Evolutionary conservation across 1,140 invertebrate genomes (phyloP).

Genomic region (Stenopsyche tienmushanensis): DNA sequence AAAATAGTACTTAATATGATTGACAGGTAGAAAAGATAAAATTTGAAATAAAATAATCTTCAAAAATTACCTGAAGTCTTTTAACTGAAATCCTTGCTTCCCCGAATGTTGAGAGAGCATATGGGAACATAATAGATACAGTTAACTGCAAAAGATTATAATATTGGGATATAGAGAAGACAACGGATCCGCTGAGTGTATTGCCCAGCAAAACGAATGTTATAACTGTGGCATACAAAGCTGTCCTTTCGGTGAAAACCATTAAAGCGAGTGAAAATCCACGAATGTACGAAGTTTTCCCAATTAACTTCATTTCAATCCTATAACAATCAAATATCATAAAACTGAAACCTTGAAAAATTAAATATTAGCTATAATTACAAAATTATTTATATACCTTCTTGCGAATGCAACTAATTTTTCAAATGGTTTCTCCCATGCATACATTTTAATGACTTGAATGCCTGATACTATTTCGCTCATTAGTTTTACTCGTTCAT

Average conservation of each 20-base stretch:
- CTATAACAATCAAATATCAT: slow-evolving; percentile 47
- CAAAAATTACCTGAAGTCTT: slow-evolving; percentile 57
- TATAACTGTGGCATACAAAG: slow-evolving; percentile 70
- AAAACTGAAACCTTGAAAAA: background rate
- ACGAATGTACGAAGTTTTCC: slow-evolving; percentile 68
- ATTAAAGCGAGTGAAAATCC: slow-evolving; percentile 67
- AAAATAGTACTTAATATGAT: slow-evolving; percentile 7
- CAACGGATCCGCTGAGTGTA: slow-evolving; percentile 64
- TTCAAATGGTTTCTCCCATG: slow-evolving; percentile 79
- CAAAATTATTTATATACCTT: slow-evolving; percentile 48
- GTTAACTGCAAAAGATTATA: slow-evolving; percentile 71
- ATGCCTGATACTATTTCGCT: slow-evolving; percentile 76
- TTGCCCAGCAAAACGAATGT: slow-evolving; percentile 66
- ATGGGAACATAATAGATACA: slow-evolving; percentile 72
- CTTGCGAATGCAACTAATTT: slow-evolving; percentile 62
- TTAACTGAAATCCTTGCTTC: slow-evolving; percentile 66
- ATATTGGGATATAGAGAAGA: slow-evolving; percentile 73
- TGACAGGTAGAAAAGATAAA: background rate
- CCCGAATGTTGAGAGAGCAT: slow-evolving; percentile 59
- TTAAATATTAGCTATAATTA: slow-evolving; percentile 20
- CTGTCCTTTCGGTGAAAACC: slow-evolving; percentile 69
- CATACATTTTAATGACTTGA: slow-evolving; percentile 85
- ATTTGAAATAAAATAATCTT: slow-evolving; percentile 5
- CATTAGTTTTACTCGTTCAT: slow-evolving; percentile 80
- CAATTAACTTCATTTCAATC: slow-evolving; percentile 66